These are phyloP conservation scores for Samia ricini DNA, from an alignment of 1,140 invertebrate species.

Conservation along the genomic window DNA sequence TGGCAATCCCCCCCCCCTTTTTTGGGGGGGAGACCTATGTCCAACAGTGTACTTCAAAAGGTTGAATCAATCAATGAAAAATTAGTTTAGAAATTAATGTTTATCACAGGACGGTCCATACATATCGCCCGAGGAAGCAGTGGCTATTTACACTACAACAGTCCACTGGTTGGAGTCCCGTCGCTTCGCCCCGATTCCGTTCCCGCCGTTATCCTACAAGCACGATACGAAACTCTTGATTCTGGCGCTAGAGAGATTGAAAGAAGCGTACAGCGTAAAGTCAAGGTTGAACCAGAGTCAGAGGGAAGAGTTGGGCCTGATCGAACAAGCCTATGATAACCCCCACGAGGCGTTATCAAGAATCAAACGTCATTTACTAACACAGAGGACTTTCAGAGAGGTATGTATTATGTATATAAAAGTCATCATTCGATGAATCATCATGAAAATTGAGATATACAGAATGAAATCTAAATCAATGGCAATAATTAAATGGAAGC, in stretches of 20 bases:
- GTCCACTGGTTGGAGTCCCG: constrained; percentile 99
- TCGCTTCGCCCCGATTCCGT: constrained; percentile 98
- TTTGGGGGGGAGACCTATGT: no score
- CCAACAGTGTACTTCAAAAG: no score
- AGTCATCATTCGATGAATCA: no score
- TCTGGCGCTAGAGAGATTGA: constrained; percentile 96
- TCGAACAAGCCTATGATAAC: constrained; percentile 99
- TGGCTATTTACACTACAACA: constrained; percentile 99
- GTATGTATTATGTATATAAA: constrained; percentile 75
- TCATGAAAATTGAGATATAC: no score
- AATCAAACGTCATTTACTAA: constrained; percentile 99
- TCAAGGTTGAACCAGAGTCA: constrained; percentile 99
- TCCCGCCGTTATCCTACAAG: constrained; percentile 99
- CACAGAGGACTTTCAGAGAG: constrained; percentile 99
- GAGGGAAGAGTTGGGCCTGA: constrained; percentile 97
- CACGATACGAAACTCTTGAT: constrained; percentile 99
- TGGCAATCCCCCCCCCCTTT: no score
- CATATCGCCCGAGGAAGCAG: constrained; percentile 99
- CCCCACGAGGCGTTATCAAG: constrained; percentile 99
- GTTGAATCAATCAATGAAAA: no score
- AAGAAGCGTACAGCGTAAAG: constrained; percentile 99
- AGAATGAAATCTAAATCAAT: no score
- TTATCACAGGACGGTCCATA: constrained; percentile 94
- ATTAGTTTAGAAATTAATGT: not conserved
- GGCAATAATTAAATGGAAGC: no score